A percentile compares a stretch with the other conserved stretches of the same genome.
Evolutionary conservation across 37 sponge, comb jelly and placozoan species (phyloP).

Genomic region (Aplysina aerophoba): DNA sequence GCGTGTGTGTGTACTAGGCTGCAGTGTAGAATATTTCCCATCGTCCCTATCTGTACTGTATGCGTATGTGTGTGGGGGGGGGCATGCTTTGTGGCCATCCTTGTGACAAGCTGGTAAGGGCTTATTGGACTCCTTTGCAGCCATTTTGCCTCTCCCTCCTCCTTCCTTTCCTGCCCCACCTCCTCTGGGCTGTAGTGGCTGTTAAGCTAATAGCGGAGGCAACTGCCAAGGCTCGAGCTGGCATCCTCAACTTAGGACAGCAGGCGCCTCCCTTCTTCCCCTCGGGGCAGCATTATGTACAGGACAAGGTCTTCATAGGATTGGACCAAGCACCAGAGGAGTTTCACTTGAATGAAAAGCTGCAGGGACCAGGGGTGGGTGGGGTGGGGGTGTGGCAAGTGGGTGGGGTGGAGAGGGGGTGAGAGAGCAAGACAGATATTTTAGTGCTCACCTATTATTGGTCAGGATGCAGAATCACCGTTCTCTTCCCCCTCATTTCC

Average conservation of each 20-base stretch:
- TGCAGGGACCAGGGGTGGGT: constrained; percentile 66
- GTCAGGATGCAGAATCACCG: no score
- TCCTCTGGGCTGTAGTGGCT: not conserved
- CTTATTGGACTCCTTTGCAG: no score
- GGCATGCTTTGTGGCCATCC: no score
- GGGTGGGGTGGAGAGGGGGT: constrained; percentile 6
- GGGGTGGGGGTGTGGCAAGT: not conserved
- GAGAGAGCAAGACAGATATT: not conserved
- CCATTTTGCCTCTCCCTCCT: no score
- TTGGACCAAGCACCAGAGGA: constrained; percentile 60
- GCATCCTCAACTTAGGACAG: not conserved
- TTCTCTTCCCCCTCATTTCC: no score
- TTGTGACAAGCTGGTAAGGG: no score
- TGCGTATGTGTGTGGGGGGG: no score
- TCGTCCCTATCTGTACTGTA: no score
- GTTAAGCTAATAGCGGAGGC: not conserved
- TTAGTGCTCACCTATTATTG: no score
- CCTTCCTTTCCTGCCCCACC: no score
- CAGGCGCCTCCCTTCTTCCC: not conserved
- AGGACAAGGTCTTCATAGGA: constrained; percentile 85
- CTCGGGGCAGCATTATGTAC: constrained; percentile 77
- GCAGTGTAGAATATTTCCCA: no score
- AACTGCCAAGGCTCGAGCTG: not conserved
- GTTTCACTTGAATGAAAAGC: constrained; percentile 53
- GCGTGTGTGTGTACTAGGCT: not conserved